Conservation (phyloP, 2,113 vertebrate genomes). For the Oriolus oriolus region DNA sequence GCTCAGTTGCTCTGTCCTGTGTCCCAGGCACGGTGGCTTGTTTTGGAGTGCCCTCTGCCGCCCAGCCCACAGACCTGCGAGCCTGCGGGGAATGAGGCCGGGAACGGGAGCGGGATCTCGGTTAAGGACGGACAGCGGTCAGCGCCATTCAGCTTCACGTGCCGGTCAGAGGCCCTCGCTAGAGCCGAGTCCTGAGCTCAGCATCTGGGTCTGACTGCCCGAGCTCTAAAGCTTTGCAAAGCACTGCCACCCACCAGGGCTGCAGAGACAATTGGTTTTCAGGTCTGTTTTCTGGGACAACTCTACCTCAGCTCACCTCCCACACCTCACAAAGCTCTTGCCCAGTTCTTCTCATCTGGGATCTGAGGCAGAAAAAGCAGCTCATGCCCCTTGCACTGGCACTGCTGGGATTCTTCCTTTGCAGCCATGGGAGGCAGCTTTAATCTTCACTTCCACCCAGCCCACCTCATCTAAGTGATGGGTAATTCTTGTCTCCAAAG, state of each 20-base stretch:
- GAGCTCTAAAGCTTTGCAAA: neutral
- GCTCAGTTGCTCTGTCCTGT: rapidly evolving
- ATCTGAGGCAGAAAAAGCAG: neutral
- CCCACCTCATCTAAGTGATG: neutral
- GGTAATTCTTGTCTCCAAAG: neutral
- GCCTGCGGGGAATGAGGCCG: neutral
- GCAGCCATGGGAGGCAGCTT: neutral
- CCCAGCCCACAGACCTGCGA: neutral
- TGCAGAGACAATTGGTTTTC: neutral
- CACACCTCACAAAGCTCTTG: neutral
- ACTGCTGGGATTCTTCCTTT: neutral
- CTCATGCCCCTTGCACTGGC: neutral
- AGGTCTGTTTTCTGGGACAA: neutral
- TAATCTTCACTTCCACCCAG: neutral
- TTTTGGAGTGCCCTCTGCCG: constrained; percentile 33
- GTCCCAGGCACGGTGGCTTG: neutral
- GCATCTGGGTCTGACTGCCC: neutral
- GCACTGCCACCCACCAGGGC: neutral
- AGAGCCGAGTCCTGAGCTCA: neutral
- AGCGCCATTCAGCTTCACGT: rapidly evolving
- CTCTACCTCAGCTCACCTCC: neutral
- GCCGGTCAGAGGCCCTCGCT: neutral
- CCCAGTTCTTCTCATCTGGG: neutral
- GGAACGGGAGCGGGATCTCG: rapidly evolving
- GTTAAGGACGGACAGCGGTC: too few species aligned